phyloP scores from a whole-genome alignment of 64 coral and sea anemone genomes.

The Stylophora pistillata region DNA sequence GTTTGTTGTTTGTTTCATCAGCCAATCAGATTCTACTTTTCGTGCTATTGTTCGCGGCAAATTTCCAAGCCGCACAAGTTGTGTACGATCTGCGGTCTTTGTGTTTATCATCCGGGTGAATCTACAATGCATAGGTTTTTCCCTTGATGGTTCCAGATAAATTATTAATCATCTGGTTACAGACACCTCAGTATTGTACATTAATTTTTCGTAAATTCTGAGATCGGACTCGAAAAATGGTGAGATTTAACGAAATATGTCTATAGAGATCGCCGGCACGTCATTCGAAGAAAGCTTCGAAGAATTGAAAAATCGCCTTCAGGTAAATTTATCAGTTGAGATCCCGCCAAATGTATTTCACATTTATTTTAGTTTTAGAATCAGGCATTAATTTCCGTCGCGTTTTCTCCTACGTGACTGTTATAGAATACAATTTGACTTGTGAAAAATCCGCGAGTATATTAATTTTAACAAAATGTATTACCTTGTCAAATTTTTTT shows the following conservation, averaged over 20 bases:
- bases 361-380: background rate
- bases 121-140: slow-evolving; percentile 2
- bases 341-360: background rate
- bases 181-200: background rate
- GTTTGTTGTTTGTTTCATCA: background rate
- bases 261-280: slow-evolving; percentile 1
- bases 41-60: background rate
- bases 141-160: background rate
- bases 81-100: background rate
- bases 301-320: slow-evolving; percentile 46
- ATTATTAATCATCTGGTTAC: slow-evolving; percentile 28
- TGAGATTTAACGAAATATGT: background rate
- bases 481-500: slow-evolving; percentile 12
- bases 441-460: background rate
- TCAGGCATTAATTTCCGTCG: background rate
- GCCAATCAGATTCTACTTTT: slow-evolving; percentile 53
- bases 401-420: background rate
- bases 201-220: background rate
- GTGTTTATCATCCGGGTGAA: background rate
- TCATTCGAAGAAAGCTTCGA: slow-evolving; percentile 50
- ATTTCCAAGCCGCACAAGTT: background rate
- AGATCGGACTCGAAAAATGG: slow-evolving; percentile 9
- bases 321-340: slow-evolving; percentile 7
- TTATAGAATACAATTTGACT: background rate
- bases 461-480: background rate